Conservation (phyloP, 2,113 vertebrate genomes). For the Monopterus albus region DNA sequence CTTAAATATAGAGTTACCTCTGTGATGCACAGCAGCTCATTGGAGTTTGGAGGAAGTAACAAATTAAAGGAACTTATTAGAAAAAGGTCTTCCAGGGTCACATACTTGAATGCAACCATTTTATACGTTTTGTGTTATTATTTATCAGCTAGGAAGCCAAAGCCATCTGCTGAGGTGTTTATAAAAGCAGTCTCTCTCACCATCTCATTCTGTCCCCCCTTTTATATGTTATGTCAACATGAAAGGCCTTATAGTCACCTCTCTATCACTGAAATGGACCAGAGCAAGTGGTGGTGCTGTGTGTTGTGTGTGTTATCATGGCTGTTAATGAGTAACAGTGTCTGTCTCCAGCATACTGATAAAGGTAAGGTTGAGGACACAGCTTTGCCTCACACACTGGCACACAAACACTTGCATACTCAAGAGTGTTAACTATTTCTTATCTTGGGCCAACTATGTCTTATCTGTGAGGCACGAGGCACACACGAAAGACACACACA, state of each 20-base stretch:
- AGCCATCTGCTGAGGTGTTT: background rate
- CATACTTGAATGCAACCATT: no score
- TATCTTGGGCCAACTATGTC: conserved; percentile 32
- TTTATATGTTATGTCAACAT: conserved; percentile 49
- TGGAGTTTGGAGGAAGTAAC: no score
- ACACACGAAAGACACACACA: conserved; percentile 9
- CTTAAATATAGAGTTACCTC: no score
- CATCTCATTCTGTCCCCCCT: background rate
- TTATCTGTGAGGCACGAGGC: conserved; percentile 29
- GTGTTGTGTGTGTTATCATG: conserved; percentile 39
- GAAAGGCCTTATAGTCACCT: conserved; percentile 25
- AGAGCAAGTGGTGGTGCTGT: conserved; percentile 35
- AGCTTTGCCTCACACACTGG: conserved; percentile 3
- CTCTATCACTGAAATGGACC: conserved; percentile 39
- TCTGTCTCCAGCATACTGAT: conserved; percentile 73
- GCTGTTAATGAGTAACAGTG: conserved; percentile 75
- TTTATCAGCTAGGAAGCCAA: background rate
- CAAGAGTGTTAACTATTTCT: conserved; percentile 41
- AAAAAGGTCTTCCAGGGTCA: no score
- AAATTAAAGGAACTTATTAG: no score
- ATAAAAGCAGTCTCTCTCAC: background rate
- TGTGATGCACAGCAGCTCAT: no score
- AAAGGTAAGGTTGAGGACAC: conserved; percentile 67
- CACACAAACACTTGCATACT: conserved; percentile 5
- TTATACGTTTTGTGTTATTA: no score